Evolutionary conservation across 2,888 invertebrate species (phyloP).

Genomic region (Eledone cirrhosa): DNA sequence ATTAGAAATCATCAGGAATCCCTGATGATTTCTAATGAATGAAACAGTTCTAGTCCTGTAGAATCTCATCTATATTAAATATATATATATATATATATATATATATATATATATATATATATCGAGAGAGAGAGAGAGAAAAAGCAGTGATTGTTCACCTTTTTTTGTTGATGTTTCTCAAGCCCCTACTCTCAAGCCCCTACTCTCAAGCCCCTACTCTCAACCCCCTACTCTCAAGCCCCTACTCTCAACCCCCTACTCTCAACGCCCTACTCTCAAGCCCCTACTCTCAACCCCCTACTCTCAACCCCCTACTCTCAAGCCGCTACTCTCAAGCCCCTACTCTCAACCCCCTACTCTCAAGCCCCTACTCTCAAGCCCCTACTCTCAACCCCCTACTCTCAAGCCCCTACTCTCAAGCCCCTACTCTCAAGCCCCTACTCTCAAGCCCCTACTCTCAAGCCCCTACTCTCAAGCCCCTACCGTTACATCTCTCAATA

Average conservation of each 20-base stretch:
- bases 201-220: not conserved
- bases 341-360: not conserved
- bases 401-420: not conserved
- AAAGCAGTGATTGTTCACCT: too few species aligned
- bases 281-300: not conserved
- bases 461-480: too few species aligned
- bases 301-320: not conserved
- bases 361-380: not conserved
- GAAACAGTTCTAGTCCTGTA: too few species aligned
- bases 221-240: not conserved
- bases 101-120: too few species aligned
- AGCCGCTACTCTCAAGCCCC: not conserved
- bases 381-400: not conserved
- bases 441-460: conserved; percentile 29
- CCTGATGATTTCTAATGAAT: too few species aligned
- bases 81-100: too few species aligned
- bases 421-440: not conserved
- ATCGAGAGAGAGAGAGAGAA: too few species aligned
- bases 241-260: not conserved
- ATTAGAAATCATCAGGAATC: too few species aligned
- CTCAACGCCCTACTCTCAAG: not conserved
- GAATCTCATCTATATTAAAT: too few species aligned
- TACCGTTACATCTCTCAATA: too few species aligned
- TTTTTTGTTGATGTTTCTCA: not conserved
- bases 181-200: conserved; percentile 11